Evolutionary conservation across 2,797 vertebrate species (phyloP).

Genomic region (Dicrostonyx torquatus): DNA sequence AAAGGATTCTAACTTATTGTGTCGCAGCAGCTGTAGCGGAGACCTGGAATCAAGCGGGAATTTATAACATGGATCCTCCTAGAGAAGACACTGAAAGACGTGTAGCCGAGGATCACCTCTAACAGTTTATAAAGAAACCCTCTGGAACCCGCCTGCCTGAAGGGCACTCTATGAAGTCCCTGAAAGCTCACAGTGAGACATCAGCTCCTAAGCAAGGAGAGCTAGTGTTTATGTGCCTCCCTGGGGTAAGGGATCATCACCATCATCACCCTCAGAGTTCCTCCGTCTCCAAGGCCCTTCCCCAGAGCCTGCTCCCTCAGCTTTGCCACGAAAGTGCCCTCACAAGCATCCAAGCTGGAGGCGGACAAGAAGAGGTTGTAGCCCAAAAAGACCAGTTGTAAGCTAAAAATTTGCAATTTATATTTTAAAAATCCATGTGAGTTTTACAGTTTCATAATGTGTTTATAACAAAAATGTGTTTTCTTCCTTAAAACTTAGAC

Average conservation of each 20-base stretch:
- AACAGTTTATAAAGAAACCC: neutral
- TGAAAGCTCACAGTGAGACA: neutral
- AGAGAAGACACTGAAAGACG: neutral
- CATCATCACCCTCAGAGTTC: neutral
- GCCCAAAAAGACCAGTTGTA: conserved; percentile 77
- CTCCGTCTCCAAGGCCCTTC: neutral
- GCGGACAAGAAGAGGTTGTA: conserved; percentile 67
- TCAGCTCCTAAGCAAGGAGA: neutral
- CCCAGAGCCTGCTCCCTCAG: neutral
- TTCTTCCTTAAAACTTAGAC: conserved; percentile 54
- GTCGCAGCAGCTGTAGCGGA: neutral
- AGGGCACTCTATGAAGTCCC: neutral
- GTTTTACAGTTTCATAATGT: conserved; percentile 77
- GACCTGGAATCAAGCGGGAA: conserved; percentile 24
- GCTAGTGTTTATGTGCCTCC: neutral
- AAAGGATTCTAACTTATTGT: conserved; percentile 43
- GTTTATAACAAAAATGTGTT: conserved; percentile 69
- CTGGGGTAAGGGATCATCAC: neutral
- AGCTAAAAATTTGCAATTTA: conserved; percentile 81
- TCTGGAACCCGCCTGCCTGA: neutral
- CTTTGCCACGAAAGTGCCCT: conserved; percentile 15
- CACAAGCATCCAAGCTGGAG: conserved; percentile 42
- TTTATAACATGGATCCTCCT: neutral
- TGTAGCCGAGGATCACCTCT: neutral
- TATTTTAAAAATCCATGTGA: conserved; percentile 74